Base-by-base conservation (phyloP, 2,797 vertebrate species). In the Onychomys torridus region DNA sequence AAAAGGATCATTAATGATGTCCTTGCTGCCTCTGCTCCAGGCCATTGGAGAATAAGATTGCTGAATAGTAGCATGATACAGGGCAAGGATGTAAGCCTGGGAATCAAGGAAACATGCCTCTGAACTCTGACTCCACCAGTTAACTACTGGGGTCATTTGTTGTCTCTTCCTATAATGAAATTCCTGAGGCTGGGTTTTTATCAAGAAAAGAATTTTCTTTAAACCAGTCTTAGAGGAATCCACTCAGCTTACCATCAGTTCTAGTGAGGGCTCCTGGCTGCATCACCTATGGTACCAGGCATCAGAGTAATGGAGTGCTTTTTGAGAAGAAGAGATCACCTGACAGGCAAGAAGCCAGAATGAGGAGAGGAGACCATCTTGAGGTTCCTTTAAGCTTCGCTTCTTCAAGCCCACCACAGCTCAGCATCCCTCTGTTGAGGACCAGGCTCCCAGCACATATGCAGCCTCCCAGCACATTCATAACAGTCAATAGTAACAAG, bases 1-100 rank as follows among this genome's bases (percentile, higher is more conserved):
- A 83, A 63, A 83, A 43, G 19, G 52, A 77, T 86, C 63, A 6
- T 37, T 71, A 40, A 71, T 12, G 21, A 32, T 65, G 9, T 75
- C 21, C 32, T 92, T 23, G 10, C 12, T 86, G 59, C 52, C 27
- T 92, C 40, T 17, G 6, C n/a, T 46, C 11, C 2, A 37, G 25
- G 65, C 27, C 46, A 37, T 3, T 2, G 16, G 21, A 43, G 40
- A 46, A 1, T 43, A 46, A 71, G 57, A n/a, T 65, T 25, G 13
- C 10, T 0, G 40, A 23, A 76, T 55, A 43, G 65, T 49, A 25
- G 17, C 9, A 19, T 19, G 77, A 43, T n/a, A 5, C 29, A 65
- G 0, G 3, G 10, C 29, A 79, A 67, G 6, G 7, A 5, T 16
- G 29, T 10, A 7, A 43, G 14, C 5, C 5, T 4, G 2, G n/a